Base-by-base conservation (phyloP, 1,140 invertebrate species). In the Dendroctonus ponderosae region DNA sequence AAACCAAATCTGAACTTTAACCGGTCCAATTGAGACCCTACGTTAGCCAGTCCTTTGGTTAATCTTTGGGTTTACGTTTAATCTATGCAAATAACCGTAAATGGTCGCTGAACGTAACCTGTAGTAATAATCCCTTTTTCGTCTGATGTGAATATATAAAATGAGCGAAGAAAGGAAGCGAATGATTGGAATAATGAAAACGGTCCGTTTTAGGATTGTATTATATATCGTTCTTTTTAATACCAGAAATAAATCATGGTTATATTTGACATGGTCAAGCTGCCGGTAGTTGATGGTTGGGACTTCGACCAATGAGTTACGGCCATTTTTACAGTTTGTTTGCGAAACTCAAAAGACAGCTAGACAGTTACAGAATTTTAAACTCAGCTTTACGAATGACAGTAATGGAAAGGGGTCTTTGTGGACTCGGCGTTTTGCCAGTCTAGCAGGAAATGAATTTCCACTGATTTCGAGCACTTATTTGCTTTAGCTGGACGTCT, bases 41-140 rank as follows among this genome's bases (percentile, higher is more conserved):
- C 53, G n/a, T 44, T 58, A 37, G 42, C 42, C 12, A 58, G 11
- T 39, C 58, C 11, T 60, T 49, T 60, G 37, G 58, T 60, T 60
- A 49, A 60, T 60, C 58, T 48, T 5, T 9, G 11, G 46, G 38
- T 49, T 48, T 39, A 60, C 14, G 26, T 26, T 48, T 60, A 60
- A 60, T 60, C 26, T 60, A 60, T 60, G 58, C 15, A 60, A 60
- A 60, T 60, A 46, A 6, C 37, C 58, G n/a, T 58, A 58, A 44
- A 58, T 58, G 56, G 40, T 44, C 56, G 56, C 42, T 14, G 42
- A 58, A 43, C 40, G 56, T 44, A 58, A 42, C 53, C 15, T 56
- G 53, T 39, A 56, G 15, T 40, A 52, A 56, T 56, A 38, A 38
- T 56, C 26, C 5, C 15, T 39, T 40, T 39, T 56, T 38, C 26